Conservation (phyloP, 2,797 vertebrate species). For the Labeo calbasu region DNA sequence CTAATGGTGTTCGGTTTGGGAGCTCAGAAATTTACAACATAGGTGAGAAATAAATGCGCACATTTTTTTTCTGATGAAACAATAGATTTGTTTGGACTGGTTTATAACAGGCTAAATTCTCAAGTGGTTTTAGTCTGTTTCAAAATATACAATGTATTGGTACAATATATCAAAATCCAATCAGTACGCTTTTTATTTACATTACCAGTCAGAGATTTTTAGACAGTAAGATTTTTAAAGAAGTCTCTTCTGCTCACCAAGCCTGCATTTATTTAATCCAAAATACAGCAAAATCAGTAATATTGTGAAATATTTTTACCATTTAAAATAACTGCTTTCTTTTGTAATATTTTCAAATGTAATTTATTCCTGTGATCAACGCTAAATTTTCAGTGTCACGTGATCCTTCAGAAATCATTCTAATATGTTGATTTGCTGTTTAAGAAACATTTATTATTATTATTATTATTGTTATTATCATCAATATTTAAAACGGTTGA, state of each 20-base stretch:
- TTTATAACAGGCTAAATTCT: not conserved
- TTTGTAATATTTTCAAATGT: not conserved
- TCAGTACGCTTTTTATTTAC: too few species aligned
- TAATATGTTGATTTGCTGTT: not conserved
- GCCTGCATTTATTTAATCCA: not conserved
- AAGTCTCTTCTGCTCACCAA: not conserved
- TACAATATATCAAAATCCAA: too few species aligned
- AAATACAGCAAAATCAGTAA: not conserved
- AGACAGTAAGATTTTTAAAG: not conserved
- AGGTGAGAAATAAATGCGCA: slow-evolving; percentile 75
- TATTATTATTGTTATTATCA: too few species aligned
- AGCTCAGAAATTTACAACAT: slow-evolving; percentile 99
- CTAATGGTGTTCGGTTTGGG: slow-evolving; percentile 95
- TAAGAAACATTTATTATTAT: not conserved
- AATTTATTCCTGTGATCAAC: not conserved
- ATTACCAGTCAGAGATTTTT: not conserved
- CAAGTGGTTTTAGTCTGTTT: not conserved
- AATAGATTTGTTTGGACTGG: not conserved
- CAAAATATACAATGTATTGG: too few species aligned
- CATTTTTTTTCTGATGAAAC: not conserved
- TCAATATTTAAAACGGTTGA: too few species aligned
- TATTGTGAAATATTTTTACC: not conserved
- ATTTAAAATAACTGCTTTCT: not conserved
- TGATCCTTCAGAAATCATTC: not conserved
- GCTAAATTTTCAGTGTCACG: not conserved